phyloP scores from a whole-genome alignment of 2,113 vertebrate genomes.

The Nannospalax galili region DNA sequence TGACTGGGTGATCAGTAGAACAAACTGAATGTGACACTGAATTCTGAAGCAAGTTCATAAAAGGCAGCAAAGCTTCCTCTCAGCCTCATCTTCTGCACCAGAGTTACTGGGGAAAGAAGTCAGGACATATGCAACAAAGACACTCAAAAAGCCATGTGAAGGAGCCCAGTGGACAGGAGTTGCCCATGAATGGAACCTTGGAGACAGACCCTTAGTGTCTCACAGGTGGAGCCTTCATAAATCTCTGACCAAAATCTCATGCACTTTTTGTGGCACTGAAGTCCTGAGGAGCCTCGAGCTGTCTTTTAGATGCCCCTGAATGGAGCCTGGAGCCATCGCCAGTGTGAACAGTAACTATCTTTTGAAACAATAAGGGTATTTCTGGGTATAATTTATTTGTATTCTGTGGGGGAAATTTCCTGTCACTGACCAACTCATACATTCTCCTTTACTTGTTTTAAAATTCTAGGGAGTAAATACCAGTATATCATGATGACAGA shows the following conservation, averaged over 20 bases:
- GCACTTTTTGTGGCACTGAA: neutral
- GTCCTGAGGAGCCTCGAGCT: neutral
- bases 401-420: neutral
- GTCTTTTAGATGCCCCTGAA: neutral
- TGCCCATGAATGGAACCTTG: neutral
- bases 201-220: neutral
- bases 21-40: neutral
- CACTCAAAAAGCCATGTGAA: accelerated
- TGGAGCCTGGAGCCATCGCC: neutral
- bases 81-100: neutral
- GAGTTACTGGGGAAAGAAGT: neutral
- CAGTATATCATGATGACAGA: neutral
- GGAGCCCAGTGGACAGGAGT: neutral
- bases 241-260: neutral
- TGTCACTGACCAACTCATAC: neutral
- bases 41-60: neutral
- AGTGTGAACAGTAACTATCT: neutral
- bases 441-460: neutral
- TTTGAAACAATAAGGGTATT: neutral
- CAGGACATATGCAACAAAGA: neutral
- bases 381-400: neutral
- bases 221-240: neutral
- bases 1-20: neutral
- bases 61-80: neutral
- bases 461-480: neutral